Base-by-base conservation (phyloP, 35 echinoderm and acorn worm species). In the Ophiothrix spiculata region DNA sequence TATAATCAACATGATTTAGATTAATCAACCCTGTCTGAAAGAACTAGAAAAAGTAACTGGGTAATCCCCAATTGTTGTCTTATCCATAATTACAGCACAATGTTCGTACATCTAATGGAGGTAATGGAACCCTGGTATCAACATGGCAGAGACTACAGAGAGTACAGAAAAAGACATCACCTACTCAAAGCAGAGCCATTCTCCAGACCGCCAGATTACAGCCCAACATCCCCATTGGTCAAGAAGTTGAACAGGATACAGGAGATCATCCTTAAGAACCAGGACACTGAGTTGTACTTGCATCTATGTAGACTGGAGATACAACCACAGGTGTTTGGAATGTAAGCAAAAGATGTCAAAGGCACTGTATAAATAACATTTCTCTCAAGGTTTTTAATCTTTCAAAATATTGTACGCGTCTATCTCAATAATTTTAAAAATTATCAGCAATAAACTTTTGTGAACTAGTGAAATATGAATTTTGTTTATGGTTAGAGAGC, bases 81-180 rank as follows among this genome's bases (percentile, higher is more conserved):
- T 69, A 69, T 15, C 29, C 29, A 6, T 49, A n/a, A 49, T 49
- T 69, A 31, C 82, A 97, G 95, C 77, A 87, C 81, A 28, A 83
- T 97, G 80, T 97, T 97, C 75, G 79, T 80, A 14, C 81, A 87
- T 40, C 88, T 97, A 45, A 97, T 97, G 95, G 95, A 97, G 39
- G 91, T 88, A 19, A 92, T 92, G 77, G 91, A 93, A 31, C 95
- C 95, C 1, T 93, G 87, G 85, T 97, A 90, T 60, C 91, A 86
- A 23, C 88, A 90, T 74, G 95, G 95, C 29, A 81, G 49, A 4
- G 88, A 90, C 17, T 39, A 42, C 11, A 32, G 75, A 4, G 35
- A 36, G n/a, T 54, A 64, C 33, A 64, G 38, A 0, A 40, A 74
- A 14, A 56, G 78, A n/a, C 40, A 83, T 28, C 75, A 79, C 75